Conservation (phyloP, 2,797 vertebrate species). For the Gallinago solitaria region DNA sequence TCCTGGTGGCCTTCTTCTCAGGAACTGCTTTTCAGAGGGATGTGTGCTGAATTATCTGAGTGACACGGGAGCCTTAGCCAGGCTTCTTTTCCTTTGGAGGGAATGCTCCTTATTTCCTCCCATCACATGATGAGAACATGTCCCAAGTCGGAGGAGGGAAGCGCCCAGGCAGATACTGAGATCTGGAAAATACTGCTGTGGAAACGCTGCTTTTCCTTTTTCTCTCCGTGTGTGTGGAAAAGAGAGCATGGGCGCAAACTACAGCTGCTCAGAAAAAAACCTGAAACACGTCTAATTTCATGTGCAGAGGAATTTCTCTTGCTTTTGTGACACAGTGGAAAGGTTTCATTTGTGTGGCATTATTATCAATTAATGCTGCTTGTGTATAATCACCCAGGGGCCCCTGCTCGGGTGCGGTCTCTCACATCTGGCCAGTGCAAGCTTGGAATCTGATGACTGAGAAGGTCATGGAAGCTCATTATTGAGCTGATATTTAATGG, state of each 20-base stretch:
- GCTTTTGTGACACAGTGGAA: neutral
- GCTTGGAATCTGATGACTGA: neutral
- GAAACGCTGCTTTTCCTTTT: neutral
- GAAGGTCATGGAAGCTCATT: neutral
- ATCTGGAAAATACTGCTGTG: neutral
- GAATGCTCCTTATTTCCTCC: neutral
- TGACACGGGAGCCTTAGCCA: neutral
- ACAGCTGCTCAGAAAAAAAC: neutral
- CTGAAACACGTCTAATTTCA: neutral
- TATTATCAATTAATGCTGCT: neutral
- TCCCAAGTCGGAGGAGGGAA: neutral
- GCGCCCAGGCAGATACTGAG: neutral
- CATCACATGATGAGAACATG: neutral
- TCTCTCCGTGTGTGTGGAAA: neutral
- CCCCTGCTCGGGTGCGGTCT: neutral
- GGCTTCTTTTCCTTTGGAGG: neutral
- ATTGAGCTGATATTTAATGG: neutral
- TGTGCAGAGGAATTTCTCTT: neutral
- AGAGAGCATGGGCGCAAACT: neutral
- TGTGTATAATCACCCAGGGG: neutral
- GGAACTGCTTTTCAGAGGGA: neutral
- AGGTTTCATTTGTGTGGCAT: neutral
- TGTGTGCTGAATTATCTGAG: neutral
- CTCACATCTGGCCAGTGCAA: neutral
- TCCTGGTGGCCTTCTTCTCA: neutral